A percentile compares a stretch with the other conserved stretches of the same genome.
Evolutionary conservation across 2,888 invertebrate species (phyloP).

Genomic region (Epsilonema sp.): DNA sequence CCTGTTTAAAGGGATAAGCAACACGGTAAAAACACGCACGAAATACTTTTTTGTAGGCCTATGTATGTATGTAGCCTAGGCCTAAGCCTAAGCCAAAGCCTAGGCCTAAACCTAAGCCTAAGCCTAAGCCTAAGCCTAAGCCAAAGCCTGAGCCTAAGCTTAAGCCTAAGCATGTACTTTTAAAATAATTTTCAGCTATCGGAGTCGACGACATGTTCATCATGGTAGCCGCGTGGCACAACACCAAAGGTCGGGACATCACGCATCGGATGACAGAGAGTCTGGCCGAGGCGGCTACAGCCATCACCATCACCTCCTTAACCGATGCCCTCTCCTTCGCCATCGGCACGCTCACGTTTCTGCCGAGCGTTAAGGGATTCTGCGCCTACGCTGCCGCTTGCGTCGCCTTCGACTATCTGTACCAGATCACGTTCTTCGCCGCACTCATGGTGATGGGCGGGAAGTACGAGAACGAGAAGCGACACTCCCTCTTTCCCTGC

Average conservation of each 20-base stretch:
- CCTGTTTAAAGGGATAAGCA: too few relatives aligned
- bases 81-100: not conserved
- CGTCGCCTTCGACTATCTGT: conserved; percentile 63
- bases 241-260: too few relatives aligned
- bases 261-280: conserved; percentile 66
- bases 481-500: conserved; percentile 45
- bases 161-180: not conserved
- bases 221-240: conserved; percentile 73
- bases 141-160: not conserved
- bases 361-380: conserved; percentile 73
- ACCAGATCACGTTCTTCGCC: conserved; percentile 73
- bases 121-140: not conserved
- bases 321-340: conserved; percentile 42
- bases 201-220: conserved; percentile 85
- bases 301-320: conserved; percentile 73
- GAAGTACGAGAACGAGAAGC: conserved; percentile 60
- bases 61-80: too few relatives aligned
- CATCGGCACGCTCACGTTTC: conserved; percentile 60
- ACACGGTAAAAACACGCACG: too few relatives aligned
- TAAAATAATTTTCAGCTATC: conserved; percentile 49
- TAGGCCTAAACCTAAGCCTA: not conserved
- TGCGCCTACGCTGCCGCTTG: conserved; percentile 80
- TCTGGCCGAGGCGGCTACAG: conserved; percentile 72
- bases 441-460: conserved; percentile 70
- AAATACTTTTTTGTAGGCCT: too few relatives aligned